Base-by-base conservation (phyloP, 2,888 invertebrate species). In the Dryadula phaetusa region DNA sequence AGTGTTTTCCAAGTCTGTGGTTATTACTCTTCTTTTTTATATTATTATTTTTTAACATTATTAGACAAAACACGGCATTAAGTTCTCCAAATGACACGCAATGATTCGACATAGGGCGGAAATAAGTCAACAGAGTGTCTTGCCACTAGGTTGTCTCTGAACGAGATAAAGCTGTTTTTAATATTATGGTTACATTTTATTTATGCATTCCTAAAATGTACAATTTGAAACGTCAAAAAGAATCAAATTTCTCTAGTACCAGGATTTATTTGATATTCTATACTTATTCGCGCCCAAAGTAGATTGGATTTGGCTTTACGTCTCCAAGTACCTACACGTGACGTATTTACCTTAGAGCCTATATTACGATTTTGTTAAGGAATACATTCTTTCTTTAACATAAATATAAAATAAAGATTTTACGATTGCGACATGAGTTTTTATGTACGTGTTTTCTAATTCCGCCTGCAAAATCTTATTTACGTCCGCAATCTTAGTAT, bases 201-300 rank as follows among this genome's bases (percentile, higher is more conserved):
- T 8, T 12, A 20, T 46, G 20, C 18, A 46, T 20, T 16, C 18
- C 10, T 16, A 46, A 46, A 46, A 20, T 46, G 18, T 25, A 54
- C 34, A 14, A 22, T 22, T n/a, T 40, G n/a, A n/a, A n/a, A n/a
- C n/a, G n/a, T n/a, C 16, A 42, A 32, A 12, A 44, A 42, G 62
- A 60, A 66, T 67, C 64, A 58, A 74, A 75, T 72, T 73, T 71
- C 70, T 66, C 72, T 67, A 74, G 73, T 73, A 70, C 70, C 69
- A 74, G 74, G 79, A 77, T 77, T 78, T 80, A 80, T 84, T 88
- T 87, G 79, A 84, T 87, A 88, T 88, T 88, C 88, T 74, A 73
- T 74, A 79, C 79, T 77, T 80, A 83, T 82, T 74, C 77, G 76
- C 73, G 75, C 75, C 81, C 79, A 85, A 86, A 86, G 64, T 69